Conservation (phyloP, 2,797 vertebrate genomes). For the Phylloscopus collybita region DNA sequence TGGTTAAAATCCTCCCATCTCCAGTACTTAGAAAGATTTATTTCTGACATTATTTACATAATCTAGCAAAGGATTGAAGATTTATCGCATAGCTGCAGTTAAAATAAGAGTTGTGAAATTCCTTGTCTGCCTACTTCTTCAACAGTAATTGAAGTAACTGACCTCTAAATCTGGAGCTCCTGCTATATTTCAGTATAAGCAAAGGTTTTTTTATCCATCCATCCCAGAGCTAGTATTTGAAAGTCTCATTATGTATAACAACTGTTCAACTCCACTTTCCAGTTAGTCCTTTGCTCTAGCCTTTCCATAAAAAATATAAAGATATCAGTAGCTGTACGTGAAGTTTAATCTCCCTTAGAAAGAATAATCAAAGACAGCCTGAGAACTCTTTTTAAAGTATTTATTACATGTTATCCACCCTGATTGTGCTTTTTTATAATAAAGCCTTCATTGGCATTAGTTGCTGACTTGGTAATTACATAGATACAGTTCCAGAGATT, state of each 20-base stretch:
- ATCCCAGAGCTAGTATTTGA: background rate
- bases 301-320: background rate
- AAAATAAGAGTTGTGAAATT: background rate
- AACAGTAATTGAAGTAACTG: background rate
- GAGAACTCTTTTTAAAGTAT: background rate
- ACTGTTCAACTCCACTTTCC: background rate
- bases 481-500: background rate
- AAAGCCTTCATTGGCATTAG: background rate
- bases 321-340: accelerated
- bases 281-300: background rate
- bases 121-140: background rate
- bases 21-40: background rate
- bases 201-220: background rate
- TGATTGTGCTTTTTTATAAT: background rate
- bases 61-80: background rate
- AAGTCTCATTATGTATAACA: background rate
- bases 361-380: background rate
- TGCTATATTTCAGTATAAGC: background rate
- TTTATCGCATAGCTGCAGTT: background rate
- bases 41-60: background rate
- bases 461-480: background rate
- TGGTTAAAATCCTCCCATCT: background rate
- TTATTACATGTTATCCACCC: background rate
- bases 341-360: background rate
- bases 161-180: background rate